Conservation (phyloP, 2,113 vertebrate genomes). For the Thermophis baileyi region DNA sequence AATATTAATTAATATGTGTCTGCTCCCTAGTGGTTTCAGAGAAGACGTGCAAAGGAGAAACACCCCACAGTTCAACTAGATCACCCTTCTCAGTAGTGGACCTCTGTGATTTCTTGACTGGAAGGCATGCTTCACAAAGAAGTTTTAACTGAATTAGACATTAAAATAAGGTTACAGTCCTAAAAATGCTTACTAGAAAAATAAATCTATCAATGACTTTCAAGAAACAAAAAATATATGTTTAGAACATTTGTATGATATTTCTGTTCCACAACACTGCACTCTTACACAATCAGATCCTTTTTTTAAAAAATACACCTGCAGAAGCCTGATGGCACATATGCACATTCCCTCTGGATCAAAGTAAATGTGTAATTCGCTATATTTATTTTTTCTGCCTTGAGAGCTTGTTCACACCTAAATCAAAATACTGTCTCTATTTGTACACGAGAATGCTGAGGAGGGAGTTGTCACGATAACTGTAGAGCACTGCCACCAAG, state of each 20-base stretch:
- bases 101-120: background rate
- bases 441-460: background rate
- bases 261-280: background rate
- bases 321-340: background rate
- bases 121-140: background rate
- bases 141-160: background rate
- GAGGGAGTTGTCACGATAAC: background rate
- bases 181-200: background rate
- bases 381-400: background rate
- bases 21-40: background rate
- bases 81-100: background rate
- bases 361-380: background rate
- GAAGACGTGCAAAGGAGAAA: background rate
- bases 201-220: background rate
- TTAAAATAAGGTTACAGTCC: background rate
- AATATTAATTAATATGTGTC: background rate
- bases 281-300: background rate
- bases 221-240: background rate
- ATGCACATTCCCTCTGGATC: background rate
- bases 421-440: background rate
- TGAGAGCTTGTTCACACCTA: background rate
- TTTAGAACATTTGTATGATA: background rate
- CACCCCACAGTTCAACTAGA: background rate
- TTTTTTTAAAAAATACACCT: background rate
- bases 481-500: conserved; percentile 63